phyloP scores from a whole-genome alignment of 2,113 vertebrate species.

The Xenopus laevis region DNA sequence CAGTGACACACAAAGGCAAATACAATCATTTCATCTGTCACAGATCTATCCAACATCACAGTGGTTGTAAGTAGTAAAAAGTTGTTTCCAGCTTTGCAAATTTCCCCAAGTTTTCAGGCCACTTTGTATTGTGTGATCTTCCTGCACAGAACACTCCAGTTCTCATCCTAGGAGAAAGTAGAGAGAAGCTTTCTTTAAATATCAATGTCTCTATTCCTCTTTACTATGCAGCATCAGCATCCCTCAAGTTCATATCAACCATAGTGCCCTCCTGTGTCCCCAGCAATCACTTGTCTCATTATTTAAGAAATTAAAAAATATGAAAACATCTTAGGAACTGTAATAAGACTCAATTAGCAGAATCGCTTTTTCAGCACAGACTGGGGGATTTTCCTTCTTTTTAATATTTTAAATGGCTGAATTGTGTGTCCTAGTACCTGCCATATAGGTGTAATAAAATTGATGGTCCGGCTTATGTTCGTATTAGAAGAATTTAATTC shows the following conservation, averaged over 20 bases:
- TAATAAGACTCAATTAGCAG: conserved; percentile 78
- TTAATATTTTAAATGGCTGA: conserved; percentile 63
- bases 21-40: too few relatives aligned
- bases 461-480: conserved; percentile 69
- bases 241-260: conserved; percentile 64
- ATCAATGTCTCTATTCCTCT: conserved; percentile 40
- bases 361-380: conserved; percentile 68
- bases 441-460: conserved; percentile 74
- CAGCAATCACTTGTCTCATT: conserved; percentile 77
- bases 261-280: conserved; percentile 73
- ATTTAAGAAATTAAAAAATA: conserved; percentile 80
- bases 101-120: not conserved
- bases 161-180: not conserved
- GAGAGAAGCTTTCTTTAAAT: not conserved
- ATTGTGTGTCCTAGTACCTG: conserved; percentile 72
- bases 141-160: not conserved
- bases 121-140: too few relatives aligned
- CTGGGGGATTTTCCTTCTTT: conserved; percentile 64
- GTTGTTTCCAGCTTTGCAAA: not conserved
- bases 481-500: conserved; percentile 61
- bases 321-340: conserved; percentile 78
- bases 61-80: too few relatives aligned
- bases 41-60: too few relatives aligned
- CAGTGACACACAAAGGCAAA: too few relatives aligned
- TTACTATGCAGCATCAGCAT: conserved; percentile 55